These are phyloP conservation scores for Pocillopora grandis DNA, from an alignment of 92 coral and sea anemone species.

Conservation along the genomic window DNA sequence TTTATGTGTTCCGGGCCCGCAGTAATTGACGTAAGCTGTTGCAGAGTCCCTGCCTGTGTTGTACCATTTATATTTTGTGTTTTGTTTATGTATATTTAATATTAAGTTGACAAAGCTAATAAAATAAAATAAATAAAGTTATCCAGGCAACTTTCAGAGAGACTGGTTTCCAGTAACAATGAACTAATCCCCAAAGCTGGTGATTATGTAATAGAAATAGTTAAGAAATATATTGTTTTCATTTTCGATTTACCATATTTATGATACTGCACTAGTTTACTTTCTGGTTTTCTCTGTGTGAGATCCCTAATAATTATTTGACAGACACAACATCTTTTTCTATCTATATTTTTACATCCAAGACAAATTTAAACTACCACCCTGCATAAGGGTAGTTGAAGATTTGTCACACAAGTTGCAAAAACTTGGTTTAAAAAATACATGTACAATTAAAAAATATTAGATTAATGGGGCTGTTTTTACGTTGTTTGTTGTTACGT, in stretches of 20 bases:
- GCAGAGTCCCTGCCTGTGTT: no score
- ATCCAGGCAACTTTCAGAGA: no score
- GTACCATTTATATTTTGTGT: no score
- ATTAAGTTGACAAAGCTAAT: no score
- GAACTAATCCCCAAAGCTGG: conserved; percentile 10
- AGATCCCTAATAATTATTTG: conserved; percentile 4
- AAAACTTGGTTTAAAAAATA: neutral
- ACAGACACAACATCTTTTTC: neutral
- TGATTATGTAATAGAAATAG: neutral
- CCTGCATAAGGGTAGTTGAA: neutral
- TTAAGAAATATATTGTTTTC: neutral
- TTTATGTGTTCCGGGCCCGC: no score
- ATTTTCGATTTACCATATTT: neutral
- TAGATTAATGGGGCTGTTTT: neutral
- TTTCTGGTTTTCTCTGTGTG: conserved; percentile 11
- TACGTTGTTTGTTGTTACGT: neutral
- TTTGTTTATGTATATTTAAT: no score
- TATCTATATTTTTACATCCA: no score
- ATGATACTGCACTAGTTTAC: neutral
- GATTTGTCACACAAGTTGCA: neutral
- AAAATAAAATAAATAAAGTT: no score
- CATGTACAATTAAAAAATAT: no score
- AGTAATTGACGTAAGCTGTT: no score
- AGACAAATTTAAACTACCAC: no score
- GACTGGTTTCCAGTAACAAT: conserved; percentile 1